These are phyloP conservation scores for Dasyurus viverrinus DNA, from an alignment of 2,113 vertebrate species.

Conservation along the genomic window DNA sequence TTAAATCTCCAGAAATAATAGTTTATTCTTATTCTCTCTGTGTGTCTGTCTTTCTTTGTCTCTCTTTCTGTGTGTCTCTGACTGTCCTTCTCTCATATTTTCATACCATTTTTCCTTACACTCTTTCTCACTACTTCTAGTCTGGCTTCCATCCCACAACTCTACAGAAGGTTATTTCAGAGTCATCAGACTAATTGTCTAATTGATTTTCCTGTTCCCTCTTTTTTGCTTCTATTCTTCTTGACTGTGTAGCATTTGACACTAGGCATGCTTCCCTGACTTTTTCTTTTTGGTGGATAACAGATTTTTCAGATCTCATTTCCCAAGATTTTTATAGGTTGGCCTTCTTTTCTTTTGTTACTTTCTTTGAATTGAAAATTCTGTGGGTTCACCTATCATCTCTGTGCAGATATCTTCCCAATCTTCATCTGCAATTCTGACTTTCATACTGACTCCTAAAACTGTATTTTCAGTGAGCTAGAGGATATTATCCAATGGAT, in stretches of 20 bases:
- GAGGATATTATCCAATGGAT: not conserved
- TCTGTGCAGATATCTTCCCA: not conserved
- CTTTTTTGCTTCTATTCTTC: not conserved
- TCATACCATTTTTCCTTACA: too few species aligned
- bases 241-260: not conserved
- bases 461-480: not conserved
- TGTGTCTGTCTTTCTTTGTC: too few species aligned
- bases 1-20: not conserved
- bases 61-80: too few species aligned
- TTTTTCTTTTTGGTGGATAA: not conserved
- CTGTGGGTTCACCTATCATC: not conserved
- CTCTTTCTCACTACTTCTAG: not conserved
- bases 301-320: not conserved
- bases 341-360: not conserved
- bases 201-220: not conserved
- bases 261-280: not conserved
- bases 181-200: not conserved
- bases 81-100: not conserved
- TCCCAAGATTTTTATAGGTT: not conserved
- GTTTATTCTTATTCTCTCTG: too few species aligned
- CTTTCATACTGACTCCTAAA: not conserved
- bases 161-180: not conserved
- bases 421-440: not conserved
- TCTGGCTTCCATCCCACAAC: not conserved
- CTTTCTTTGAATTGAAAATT: not conserved